phyloP scores from a whole-genome alignment of 2,888 invertebrate species.

The Polylopha cassiicola region DNA sequence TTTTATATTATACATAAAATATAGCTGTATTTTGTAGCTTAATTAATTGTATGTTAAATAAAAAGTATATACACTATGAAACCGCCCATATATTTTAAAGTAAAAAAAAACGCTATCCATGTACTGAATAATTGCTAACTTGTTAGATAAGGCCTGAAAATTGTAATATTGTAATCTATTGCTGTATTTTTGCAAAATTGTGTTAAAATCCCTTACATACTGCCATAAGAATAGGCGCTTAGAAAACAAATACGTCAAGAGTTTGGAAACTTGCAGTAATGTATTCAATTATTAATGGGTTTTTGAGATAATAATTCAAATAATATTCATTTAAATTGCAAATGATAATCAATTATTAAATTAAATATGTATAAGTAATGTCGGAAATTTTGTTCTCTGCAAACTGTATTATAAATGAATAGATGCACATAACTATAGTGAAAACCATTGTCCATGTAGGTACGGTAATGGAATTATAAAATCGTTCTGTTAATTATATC shows the following conservation, averaged over 20 bases:
- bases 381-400: no score
- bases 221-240: constrained; percentile 17
- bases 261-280: constrained; percentile 20
- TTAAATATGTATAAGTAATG: no score
- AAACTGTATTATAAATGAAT: no score
- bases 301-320: no score
- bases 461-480: no score
- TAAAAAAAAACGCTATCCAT: constrained; percentile 36
- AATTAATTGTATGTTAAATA: constrained; percentile 29
- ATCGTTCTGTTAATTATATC: no score
- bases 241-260: constrained; percentile 27
- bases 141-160: constrained; percentile 24
- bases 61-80: constrained; percentile 39
- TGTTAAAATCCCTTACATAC: constrained; percentile 23
- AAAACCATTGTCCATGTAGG: no score
- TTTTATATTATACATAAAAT: constrained; percentile 52
- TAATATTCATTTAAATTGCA: no score
- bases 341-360: no score
- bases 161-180: constrained; percentile 34
- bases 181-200: constrained; percentile 67
- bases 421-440: no score
- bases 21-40: constrained; percentile 57
- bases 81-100: constrained; percentile 66
- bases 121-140: constrained; percentile 38
- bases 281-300: no score